Conservation (phyloP, 2,888 invertebrate species). For the Pilophorus perplexus region DNA sequence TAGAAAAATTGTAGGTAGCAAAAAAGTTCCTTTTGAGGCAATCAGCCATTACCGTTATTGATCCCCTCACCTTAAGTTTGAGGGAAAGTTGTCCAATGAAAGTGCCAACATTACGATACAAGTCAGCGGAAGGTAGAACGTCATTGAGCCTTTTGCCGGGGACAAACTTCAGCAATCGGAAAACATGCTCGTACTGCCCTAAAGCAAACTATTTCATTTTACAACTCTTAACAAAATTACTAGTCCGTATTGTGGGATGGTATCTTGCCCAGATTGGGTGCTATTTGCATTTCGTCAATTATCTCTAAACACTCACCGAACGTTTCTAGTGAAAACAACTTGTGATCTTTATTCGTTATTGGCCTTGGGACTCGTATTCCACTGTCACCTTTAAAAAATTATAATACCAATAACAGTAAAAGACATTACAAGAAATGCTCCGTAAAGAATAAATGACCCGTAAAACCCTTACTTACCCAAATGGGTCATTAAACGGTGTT, state of each 20-base stretch:
- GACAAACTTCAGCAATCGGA: slow-evolving; percentile 17
- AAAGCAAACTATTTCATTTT: no score
- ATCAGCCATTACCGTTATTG: no score
- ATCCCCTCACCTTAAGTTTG: slow-evolving; percentile 18
- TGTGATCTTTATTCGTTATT: neutral
- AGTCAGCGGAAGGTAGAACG: neutral
- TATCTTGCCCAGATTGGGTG: no score
- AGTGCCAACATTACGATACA: slow-evolving; percentile 24
- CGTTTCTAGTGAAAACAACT: slow-evolving; percentile 17
- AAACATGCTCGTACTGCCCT: neutral
- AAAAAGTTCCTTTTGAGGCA: no score
- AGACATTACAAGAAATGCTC: no score
- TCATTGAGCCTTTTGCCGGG: slow-evolving; percentile 1
- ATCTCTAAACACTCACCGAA: no score
- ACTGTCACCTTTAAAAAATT: slow-evolving; percentile 12
- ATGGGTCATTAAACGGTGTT: slow-evolving; percentile 19
- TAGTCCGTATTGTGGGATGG: neutral
- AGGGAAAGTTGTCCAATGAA: neutral
- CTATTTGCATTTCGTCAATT: no score
- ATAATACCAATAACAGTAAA: no score
- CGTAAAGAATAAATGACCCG: no score
- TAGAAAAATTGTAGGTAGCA: no score
- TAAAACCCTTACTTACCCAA: slow-evolving; percentile 4
- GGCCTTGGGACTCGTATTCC: slow-evolving; percentile 1
- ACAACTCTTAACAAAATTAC: neutral